Percentiles rank a stretch among this genome's conserved stretches.
phyloP scores from a whole-genome alignment of 2,888 invertebrate genomes.

The Erpobdella octoculata region DNA sequence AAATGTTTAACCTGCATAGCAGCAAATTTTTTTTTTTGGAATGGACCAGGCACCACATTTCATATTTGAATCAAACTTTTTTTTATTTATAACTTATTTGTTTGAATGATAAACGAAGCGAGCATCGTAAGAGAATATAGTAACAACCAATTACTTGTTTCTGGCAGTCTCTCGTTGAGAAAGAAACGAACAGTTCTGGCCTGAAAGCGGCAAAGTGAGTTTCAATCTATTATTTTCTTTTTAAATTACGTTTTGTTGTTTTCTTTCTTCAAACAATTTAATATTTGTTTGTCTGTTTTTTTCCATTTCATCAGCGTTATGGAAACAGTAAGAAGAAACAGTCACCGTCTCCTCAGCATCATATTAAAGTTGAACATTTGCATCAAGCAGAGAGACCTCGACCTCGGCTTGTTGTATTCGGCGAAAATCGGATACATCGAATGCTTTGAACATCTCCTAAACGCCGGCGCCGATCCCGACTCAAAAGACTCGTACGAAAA shows the following conservation, averaged over 20 bases:
- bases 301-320: constrained; percentile 31
- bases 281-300: background rate
- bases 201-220: constrained; percentile 34
- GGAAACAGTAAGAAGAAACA: constrained; percentile 33
- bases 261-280: background rate
- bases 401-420: constrained; percentile 34
- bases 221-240: background rate
- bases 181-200: constrained; percentile 35
- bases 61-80: background rate
- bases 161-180: constrained; percentile 35
- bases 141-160: background rate
- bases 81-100: background rate
- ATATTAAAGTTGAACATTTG: constrained; percentile 32
- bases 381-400: constrained; percentile 33
- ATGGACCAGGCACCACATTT: no score
- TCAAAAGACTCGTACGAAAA: constrained; percentile 34
- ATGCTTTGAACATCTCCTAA: constrained; percentile 33
- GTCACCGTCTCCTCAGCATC: constrained; percentile 32
- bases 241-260: background rate
- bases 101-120: no score
- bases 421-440: constrained; percentile 36
- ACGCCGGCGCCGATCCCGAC: constrained; percentile 32
- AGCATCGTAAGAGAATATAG: no score
- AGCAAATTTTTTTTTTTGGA: no score
- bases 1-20: no score